Evolutionary conservation across 2,797 vertebrate genomes (phyloP).

Genomic region (Melanotaenia trifasciata): DNA sequence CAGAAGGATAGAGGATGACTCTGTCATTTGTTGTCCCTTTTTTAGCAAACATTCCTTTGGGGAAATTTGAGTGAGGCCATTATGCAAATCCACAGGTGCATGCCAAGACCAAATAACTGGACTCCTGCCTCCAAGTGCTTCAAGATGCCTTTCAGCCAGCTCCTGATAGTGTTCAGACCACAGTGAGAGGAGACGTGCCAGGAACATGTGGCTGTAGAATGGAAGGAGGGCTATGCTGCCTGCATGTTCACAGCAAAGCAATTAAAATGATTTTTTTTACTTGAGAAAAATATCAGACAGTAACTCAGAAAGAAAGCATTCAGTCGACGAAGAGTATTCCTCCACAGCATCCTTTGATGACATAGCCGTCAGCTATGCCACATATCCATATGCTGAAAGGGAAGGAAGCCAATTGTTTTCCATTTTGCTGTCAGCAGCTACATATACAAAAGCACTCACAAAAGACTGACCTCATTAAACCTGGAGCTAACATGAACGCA

Average conservation of each 20-base stretch:
- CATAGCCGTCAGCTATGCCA: conserved; percentile 21
- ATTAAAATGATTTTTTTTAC: conserved; percentile 30
- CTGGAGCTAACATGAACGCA: conserved; percentile 35
- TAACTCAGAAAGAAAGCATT: conserved; percentile 43
- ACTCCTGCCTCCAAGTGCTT: conserved; percentile 79
- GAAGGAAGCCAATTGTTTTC: conserved; percentile 20
- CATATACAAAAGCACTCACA: conserved; percentile 20
- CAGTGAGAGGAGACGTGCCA: conserved; percentile 58
- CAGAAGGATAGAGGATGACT: conserved; percentile 64
- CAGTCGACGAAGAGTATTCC: background rate
- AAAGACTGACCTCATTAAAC: conserved; percentile 43
- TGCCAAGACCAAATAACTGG: conserved; percentile 79
- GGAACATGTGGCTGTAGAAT: conserved; percentile 53
- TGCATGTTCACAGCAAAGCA: conserved; percentile 37
- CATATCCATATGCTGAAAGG: conserved; percentile 14
- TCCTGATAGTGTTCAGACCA: conserved; percentile 72
- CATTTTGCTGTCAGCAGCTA: conserved; percentile 32
- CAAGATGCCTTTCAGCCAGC: conserved; percentile 78
- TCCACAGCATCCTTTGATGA: conserved; percentile 30
- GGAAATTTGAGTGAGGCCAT: conserved; percentile 79
- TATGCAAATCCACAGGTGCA: conserved; percentile 84
- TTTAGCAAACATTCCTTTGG: conserved; percentile 75
- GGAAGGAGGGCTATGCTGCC: conserved; percentile 36
- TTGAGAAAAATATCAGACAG: conserved; percentile 29
- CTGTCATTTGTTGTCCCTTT: conserved; percentile 75